Base-by-base conservation (phyloP, 2,888 invertebrate genomes). In the Heliconius erato region DNA sequence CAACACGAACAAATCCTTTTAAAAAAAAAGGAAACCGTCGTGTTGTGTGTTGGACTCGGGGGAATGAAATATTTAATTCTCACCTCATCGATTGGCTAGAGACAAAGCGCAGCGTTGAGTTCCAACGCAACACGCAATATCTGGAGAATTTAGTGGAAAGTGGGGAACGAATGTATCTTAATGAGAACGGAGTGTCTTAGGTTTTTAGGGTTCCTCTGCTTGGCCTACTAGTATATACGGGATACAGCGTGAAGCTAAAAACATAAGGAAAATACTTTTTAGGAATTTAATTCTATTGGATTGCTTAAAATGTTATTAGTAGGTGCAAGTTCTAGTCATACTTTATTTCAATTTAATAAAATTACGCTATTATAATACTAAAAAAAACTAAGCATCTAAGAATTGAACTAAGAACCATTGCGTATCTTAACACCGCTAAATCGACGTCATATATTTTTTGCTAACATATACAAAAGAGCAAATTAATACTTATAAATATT, bases 401-500 rank as follows among this genome's bases (percentile, higher is more conserved):
- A 65, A 14, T 14, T 65, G 26, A 65, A 14, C 3, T 14, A 14
- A 14, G 0, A 26, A 28, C 5, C 14, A 26, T 65, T 9, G 26
- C 65, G 12, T 26, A 67, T 28, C 7, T 28, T 28, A 67, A 16
- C 35, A 9, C 16, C 19, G 28, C 23, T 19, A 35, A 0, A 35
- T 9, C 32, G 11, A 11, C 11, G 9, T 69, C 0, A 35, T 69
- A 23, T 23, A 19, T 9, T 35, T 23, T 23, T 69, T 35, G 68
- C 35, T 28, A 32, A 9, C 19, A n/a, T 63, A n/a, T n/a, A 67
- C 5, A 69, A 69, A 40, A 40, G 40, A 71, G 71, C 71, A 71
- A 67, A 72, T 44, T 40, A 72, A 44, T 49, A 44, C 26, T 49
- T 3, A 44, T 26, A 72, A 49, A 72, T 72, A 72, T 72, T 26